A percentile compares a stretch with the other conserved stretches of the same genome.
Evolutionary conservation across 2,113 vertebrate species (phyloP).

Genomic region (Bos javanicus): DNA sequence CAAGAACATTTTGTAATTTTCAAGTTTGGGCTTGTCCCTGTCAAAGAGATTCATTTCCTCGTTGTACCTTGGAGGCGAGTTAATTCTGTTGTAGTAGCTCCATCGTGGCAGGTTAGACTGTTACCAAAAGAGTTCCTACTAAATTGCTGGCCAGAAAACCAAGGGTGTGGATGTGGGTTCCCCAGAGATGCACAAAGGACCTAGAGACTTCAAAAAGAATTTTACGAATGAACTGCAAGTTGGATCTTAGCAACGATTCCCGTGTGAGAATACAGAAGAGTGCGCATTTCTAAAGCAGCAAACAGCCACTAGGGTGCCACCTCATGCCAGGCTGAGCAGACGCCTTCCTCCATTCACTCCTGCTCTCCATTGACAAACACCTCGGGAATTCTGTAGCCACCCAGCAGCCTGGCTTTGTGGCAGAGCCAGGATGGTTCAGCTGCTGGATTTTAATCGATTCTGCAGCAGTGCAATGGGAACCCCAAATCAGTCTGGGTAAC

Average conservation of each 20-base stretch:
- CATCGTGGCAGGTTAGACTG: neutral
- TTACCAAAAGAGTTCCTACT: neutral
- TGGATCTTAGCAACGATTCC: neutral
- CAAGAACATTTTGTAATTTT: neutral
- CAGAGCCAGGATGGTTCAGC: conserved; percentile 44
- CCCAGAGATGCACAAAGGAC: neutral
- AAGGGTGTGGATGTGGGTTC: neutral
- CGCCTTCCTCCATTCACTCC: conserved; percentile 49
- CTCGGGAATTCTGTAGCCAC: conserved; percentile 40
- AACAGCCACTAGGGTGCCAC: conserved; percentile 76
- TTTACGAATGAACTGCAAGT: neutral
- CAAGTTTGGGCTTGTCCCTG: neutral
- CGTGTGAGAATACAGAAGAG: neutral
- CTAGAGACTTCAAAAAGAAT: neutral
- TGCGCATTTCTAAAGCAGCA: conserved; percentile 48
- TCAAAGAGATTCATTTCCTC: neutral
- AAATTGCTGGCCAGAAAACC: neutral
- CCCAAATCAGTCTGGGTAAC: conserved; percentile 15
- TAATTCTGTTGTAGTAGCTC: neutral
- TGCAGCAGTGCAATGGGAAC: conserved; percentile 32
- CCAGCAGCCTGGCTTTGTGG: conserved; percentile 40
- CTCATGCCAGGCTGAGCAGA: conserved; percentile 73
- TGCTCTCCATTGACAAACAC: conserved; percentile 54
- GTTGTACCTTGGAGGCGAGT: neutral
- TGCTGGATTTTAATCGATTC: conserved; percentile 50